Conservation (phyloP, 2,113 vertebrate genomes). For the Cardinalis cardinalis region DNA sequence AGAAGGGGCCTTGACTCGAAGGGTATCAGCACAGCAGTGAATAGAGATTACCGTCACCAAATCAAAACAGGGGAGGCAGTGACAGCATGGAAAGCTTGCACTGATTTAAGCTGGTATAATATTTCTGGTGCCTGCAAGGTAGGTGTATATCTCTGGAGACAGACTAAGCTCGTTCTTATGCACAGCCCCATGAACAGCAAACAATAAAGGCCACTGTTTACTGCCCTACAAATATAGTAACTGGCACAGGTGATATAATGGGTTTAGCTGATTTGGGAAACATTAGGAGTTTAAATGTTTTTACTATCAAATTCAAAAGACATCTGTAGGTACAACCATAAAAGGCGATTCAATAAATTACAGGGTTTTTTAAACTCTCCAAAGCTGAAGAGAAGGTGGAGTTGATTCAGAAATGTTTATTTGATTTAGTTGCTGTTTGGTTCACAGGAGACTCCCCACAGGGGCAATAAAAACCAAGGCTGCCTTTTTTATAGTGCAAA, state of each 20-base stretch:
- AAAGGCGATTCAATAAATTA: slow-evolving; percentile 18
- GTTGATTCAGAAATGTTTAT: slow-evolving; percentile 58
- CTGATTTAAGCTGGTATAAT: slow-evolving; percentile 30
- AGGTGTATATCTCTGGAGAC: slow-evolving; percentile 23
- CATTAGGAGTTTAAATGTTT: slow-evolving; percentile 21
- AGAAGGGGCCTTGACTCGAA: neutral
- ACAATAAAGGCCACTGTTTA: slow-evolving; percentile 51
- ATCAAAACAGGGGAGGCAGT: neutral
- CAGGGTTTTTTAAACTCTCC: neutral
- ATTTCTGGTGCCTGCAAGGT: slow-evolving; percentile 48
- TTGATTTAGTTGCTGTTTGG: slow-evolving; percentile 54
- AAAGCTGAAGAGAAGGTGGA: slow-evolving; percentile 43
- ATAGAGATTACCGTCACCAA: neutral
- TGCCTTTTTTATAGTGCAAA: slow-evolving; percentile 47
- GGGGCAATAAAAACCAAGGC: slow-evolving; percentile 48
- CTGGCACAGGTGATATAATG: slow-evolving; percentile 40
- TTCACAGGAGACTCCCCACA: slow-evolving; percentile 34
- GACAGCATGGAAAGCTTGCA: slow-evolving; percentile 23
- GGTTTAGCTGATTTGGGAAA: slow-evolving; percentile 37
- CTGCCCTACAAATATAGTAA: slow-evolving; percentile 32
- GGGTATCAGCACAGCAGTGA: slow-evolving; percentile 21
- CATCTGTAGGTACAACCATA: slow-evolving; percentile 28
- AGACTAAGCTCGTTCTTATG: neutral
- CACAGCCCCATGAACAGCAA: neutral
- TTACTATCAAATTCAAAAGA: slow-evolving; percentile 44